phyloP scores from a whole-genome alignment of 2,797 vertebrate species.

The Crypturellus tataupa region DNA sequence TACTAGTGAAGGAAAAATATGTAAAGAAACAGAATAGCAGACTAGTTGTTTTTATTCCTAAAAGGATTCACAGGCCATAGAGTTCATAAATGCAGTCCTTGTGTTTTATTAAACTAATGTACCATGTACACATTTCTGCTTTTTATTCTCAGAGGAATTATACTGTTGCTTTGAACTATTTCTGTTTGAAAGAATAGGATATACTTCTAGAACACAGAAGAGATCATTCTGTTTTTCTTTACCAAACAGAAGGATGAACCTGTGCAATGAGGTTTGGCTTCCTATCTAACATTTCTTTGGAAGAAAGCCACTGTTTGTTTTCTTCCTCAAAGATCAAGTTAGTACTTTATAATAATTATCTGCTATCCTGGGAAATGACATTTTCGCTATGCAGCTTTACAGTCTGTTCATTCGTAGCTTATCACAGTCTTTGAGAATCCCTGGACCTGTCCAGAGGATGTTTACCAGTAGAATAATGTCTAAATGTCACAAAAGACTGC shows the following conservation, averaged over 20 bases:
- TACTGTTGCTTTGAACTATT: conserved; percentile 15
- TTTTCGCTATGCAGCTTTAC: neutral
- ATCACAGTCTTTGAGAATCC: neutral
- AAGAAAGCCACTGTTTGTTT: neutral
- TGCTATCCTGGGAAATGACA: neutral
- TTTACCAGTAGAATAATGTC: neutral
- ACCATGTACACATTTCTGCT: conserved; percentile 35
- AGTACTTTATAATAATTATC: neutral
- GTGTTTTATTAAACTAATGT: conserved; percentile 67
- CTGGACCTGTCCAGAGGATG: neutral
- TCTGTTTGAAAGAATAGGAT: conserved; percentile 23
- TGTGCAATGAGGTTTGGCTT: neutral
- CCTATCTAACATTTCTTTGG: neutral
- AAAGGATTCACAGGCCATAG: neutral
- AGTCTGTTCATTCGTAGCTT: neutral
- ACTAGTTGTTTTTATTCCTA: conserved; percentile 37
- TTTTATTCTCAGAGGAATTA: neutral
- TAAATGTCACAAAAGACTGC: neutral
- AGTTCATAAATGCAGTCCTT: neutral
- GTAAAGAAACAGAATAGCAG: neutral
- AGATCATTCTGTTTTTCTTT: neutral
- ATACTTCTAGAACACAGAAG: neutral
- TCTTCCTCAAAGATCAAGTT: neutral
- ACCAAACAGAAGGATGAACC: neutral
- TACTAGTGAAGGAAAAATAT: neutral